A percentile compares a stretch with the other conserved stretches of the same genome.
Conservation (phyloP, 2,113 vertebrate species). For the Rhadina sibilatrix region DNA sequence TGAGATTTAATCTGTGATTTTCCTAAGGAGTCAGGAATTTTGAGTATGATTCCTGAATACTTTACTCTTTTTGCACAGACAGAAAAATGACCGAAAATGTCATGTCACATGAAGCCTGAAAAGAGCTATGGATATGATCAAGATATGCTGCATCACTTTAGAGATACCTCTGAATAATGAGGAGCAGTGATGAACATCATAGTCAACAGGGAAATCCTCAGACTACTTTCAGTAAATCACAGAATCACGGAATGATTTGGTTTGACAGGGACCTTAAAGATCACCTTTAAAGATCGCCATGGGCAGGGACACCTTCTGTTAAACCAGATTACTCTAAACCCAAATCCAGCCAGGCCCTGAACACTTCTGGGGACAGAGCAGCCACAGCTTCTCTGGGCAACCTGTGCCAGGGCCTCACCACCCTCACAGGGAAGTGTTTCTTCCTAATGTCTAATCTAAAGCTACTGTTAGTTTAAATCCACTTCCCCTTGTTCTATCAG, state of each 20-base stretch:
- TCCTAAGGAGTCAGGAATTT: not conserved
- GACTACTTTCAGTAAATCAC: not conserved
- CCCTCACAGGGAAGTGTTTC: not conserved
- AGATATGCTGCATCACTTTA: not conserved
- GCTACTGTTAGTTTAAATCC: not conserved
- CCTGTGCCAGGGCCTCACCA: not conserved
- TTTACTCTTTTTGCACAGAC: too few species aligned
- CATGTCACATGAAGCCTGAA: not conserved
- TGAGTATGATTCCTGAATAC: too few species aligned
- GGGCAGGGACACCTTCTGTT: not conserved
- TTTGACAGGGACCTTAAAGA: not conserved
- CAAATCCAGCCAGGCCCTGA: not conserved
- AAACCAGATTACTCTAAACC: not conserved
- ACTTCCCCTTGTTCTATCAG: not conserved
- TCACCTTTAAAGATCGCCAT: not conserved
- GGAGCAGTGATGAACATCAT: not conserved
- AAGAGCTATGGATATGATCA: not conserved
- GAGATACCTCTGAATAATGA: not conserved
- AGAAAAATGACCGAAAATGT: not conserved
- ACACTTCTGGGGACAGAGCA: accelerated
- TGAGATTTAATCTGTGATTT: not conserved
- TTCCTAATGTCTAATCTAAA: not conserved
- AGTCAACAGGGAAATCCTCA: not conserved
- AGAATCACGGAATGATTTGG: not conserved
- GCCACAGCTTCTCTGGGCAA: not conserved